Conservation (phyloP, 2,797 vertebrate species). For the Psittacula derbiana region DNA sequence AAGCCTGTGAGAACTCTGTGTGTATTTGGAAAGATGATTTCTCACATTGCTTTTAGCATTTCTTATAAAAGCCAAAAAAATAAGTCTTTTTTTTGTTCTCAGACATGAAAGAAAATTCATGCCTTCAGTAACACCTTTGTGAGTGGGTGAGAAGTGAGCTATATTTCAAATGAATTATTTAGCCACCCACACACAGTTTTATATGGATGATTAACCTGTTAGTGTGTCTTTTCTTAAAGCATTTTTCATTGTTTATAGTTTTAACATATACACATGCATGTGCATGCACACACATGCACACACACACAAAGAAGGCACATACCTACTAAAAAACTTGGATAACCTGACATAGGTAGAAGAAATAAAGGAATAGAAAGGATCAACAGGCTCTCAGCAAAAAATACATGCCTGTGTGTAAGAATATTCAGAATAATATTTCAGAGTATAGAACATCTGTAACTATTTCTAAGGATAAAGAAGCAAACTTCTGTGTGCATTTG, state of each 20-base stretch:
- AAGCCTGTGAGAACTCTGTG: background rate
- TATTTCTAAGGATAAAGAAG: background rate
- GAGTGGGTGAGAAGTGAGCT: constrained; percentile 32
- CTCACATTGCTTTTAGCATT: background rate
- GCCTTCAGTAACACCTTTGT: constrained; percentile 26
- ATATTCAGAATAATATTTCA: background rate
- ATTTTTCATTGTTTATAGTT: background rate
- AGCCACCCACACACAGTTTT: background rate
- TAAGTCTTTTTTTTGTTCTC: constrained; percentile 6
- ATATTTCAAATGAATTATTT: constrained; percentile 51
- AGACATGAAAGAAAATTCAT: constrained; percentile 43
- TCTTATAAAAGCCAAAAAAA: background rate
- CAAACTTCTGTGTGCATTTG: background rate
- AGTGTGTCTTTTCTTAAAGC: background rate
- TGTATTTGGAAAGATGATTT: background rate
- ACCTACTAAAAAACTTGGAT: background rate
- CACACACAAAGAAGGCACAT: background rate
- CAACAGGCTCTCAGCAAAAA: background rate
- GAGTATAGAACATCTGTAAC: background rate
- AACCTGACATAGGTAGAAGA: background rate
- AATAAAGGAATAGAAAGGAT: background rate
- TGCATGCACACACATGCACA: fast-evolving
- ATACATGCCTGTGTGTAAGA: background rate
- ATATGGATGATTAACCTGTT: background rate
- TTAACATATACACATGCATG: background rate